These are phyloP conservation scores for Steinernema scapterisci DNA, from an alignment of 2,888 invertebrate genomes.

Conservation along the genomic window DNA sequence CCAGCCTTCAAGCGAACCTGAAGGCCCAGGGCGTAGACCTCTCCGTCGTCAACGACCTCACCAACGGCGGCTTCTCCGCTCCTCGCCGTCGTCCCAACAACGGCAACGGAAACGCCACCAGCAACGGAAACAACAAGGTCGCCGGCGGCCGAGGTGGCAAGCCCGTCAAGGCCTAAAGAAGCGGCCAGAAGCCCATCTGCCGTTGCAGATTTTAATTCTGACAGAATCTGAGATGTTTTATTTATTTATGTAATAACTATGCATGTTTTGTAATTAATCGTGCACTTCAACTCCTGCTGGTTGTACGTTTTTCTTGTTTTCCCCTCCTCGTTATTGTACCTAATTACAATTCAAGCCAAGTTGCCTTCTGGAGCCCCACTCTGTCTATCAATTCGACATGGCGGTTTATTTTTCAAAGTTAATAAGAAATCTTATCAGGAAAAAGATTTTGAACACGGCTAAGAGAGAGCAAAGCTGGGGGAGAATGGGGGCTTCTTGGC, in stretches of 20 bases:
- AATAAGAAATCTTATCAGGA: conserved; percentile 22
- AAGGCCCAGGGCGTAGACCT: conserved; percentile 47
- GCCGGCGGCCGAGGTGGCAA: background rate
- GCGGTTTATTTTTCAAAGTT: conserved; percentile 22
- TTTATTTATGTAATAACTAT: conserved; percentile 27
- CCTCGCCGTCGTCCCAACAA: conserved; percentile 31
- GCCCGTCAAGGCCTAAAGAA: conserved; percentile 3
- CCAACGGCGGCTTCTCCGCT: conserved; percentile 14
- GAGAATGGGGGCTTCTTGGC: too few relatives aligned
- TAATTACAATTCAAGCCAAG: conserved; percentile 16
- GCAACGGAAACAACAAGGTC: background rate
- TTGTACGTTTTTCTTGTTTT: background rate
- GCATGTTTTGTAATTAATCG: background rate
- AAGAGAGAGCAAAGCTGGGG: too few relatives aligned
- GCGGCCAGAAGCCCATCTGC: background rate
- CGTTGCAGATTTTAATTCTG: background rate
- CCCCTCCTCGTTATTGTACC: background rate
- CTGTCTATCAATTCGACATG: conserved; percentile 8
- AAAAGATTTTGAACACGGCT: background rate
- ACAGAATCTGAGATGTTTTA: conserved; percentile 22
- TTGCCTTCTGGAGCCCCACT: background rate
- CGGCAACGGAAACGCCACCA: background rate
- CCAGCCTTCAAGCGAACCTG: conserved; percentile 49
- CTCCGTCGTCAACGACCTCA: conserved; percentile 12
- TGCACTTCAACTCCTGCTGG: too few relatives aligned